phyloP scores from a whole-genome alignment of 2,113 vertebrate species.

The Halichoerus grypus region DNA sequence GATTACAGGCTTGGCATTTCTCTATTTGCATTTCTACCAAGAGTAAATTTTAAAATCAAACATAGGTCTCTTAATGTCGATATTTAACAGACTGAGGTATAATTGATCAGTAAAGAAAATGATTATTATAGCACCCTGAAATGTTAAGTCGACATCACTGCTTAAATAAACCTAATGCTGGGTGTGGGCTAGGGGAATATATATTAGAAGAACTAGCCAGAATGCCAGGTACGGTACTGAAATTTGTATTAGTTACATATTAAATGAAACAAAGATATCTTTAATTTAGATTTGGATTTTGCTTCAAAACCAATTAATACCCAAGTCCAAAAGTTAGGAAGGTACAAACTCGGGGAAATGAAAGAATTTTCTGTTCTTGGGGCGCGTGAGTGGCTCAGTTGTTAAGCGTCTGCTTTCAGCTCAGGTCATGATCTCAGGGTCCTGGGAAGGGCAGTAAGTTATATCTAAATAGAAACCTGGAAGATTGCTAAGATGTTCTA shows the following conservation, averaged over 20 bases:
- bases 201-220: neutral
- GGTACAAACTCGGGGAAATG: neutral
- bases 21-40: conserved; percentile 43
- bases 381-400: no score
- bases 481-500: no score
- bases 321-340: conserved; percentile 28
- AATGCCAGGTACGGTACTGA: neutral
- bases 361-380: neutral
- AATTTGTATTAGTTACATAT: neutral
- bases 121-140: conserved; percentile 4
- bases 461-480: no score
- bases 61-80: neutral
- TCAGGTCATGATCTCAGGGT: no score
- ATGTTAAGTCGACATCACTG: conserved; percentile 15
- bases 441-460: no score
- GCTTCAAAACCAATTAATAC: conserved; percentile 46
- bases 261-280: conserved; percentile 34
- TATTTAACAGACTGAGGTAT: neutral
- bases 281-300: conserved; percentile 14
- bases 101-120: conserved; percentile 7
- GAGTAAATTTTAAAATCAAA: conserved; percentile 48
- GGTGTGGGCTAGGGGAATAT: neutral
- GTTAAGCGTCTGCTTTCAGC: no score
- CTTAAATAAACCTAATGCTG: conserved; percentile 55
- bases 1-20: neutral